phyloP scores from a whole-genome alignment of 2,888 invertebrate genomes.

The Branchellion lobata region DNA sequence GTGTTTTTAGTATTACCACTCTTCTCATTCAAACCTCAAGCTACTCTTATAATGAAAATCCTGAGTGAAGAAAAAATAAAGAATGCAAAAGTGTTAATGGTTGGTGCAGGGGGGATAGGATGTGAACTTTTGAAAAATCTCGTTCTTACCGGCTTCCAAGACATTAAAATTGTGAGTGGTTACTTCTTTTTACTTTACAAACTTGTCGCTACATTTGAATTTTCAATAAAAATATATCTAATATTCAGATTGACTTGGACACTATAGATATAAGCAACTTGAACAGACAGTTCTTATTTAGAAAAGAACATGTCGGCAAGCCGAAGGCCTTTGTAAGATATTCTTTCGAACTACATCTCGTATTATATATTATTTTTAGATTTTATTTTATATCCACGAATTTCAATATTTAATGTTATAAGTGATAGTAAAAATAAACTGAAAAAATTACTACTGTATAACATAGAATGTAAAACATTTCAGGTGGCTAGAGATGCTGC shows the following conservation, averaged over 20 bases:
- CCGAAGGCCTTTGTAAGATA: slow-evolving; percentile 74
- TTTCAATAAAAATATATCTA: not conserved
- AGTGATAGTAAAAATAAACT: not conserved
- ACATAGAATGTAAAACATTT: too few species aligned
- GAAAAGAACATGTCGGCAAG: slow-evolving; percentile 94
- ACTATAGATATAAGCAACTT: slow-evolving; percentile 99
- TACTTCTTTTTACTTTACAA: not conserved
- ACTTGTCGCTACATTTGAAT: not conserved
- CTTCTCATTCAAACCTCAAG: too few species aligned
- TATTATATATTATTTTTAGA: not conserved
- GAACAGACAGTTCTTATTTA: slow-evolving; percentile 97
- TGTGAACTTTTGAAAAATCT: slow-evolving; percentile 97
- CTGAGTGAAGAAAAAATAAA: slow-evolving; percentile 25
- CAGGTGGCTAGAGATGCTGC: slow-evolving; percentile 86
- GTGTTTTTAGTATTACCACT: too few species aligned
- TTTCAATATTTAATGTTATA: too few species aligned
- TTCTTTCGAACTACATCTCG: too few species aligned
- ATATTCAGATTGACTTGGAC: slow-evolving; percentile 88
- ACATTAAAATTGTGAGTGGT: slow-evolving; percentile 84
- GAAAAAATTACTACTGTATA: not conserved
- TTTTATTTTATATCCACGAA: not conserved
- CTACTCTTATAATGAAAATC: too few species aligned
- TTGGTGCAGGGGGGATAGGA: slow-evolving; percentile 96
- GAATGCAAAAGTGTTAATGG: slow-evolving; percentile 59
- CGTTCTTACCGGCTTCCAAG: slow-evolving; percentile 85